A percentile compares a stretch with the other conserved stretches of the same genome.
Conservation (phyloP, 2,797 vertebrate species). For the Enteromius paludinosus region DNA sequence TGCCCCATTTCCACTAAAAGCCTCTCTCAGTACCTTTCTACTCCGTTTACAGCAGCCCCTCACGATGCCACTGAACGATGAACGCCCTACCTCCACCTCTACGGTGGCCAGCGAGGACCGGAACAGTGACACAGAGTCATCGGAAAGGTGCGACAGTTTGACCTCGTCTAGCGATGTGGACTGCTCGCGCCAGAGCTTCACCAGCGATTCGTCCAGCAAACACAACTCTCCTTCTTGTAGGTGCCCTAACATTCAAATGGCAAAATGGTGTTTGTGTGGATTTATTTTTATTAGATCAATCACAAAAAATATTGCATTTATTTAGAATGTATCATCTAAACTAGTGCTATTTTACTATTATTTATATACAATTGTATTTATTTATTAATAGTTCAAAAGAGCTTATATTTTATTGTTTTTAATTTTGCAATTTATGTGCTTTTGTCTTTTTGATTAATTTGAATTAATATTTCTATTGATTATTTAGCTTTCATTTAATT, state of each 20-base stretch:
- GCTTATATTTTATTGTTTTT: not conserved
- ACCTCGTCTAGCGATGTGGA: slow-evolving; percentile 85
- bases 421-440: not conserved
- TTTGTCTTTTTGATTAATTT: not conserved
- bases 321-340: not conserved
- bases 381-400: not conserved
- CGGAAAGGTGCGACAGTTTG: slow-evolving; percentile 82
- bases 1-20: not conserved
- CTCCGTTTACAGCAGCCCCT: slow-evolving; percentile 56
- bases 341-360: not conserved
- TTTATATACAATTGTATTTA: not conserved
- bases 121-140: slow-evolving; percentile 85
- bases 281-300: not conserved
- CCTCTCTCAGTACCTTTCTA: slow-evolving; percentile 33
- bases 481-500: not conserved
- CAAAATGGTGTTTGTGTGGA: not conserved
- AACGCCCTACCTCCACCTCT: slow-evolving; percentile 76
- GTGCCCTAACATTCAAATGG: slow-evolving; percentile 16
- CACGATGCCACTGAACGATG: slow-evolving; percentile 87
- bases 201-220: slow-evolving; percentile 91
- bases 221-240: slow-evolving; percentile 80
- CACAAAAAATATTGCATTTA: not conserved
- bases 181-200: slow-evolving; percentile 88
- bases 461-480: not conserved
- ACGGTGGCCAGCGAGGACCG: slow-evolving; percentile 80